These are phyloP conservation scores for Thalassarche chlororhynchos DNA, from an alignment of 2,113 vertebrate species.

Conservation along the genomic window DNA sequence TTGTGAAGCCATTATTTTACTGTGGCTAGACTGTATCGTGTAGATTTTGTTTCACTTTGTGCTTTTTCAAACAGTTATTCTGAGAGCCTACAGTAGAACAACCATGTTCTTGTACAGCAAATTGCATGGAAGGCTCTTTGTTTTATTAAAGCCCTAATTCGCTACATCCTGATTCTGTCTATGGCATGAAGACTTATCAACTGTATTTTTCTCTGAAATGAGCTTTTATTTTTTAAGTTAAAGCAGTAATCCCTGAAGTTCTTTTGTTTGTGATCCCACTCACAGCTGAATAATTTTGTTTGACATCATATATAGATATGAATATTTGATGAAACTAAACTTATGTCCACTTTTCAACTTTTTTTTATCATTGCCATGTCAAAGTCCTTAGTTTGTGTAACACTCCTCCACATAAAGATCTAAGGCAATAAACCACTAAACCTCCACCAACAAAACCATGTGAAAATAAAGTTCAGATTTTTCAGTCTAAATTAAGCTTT, in stretches of 20 bases:
- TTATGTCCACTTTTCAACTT: not conserved
- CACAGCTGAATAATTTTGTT: not conserved
- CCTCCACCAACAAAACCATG: not conserved
- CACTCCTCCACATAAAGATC: not conserved
- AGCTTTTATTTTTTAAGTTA: not conserved
- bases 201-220: not conserved
- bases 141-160: not conserved
- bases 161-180: not conserved
- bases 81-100: not conserved
- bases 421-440: not conserved
- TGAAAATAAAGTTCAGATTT: not conserved
- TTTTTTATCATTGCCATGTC: not conserved
- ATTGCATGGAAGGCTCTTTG: not conserved
- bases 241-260: not conserved
- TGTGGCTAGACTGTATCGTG: not conserved
- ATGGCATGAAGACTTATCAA: not conserved
- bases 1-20: not conserved
- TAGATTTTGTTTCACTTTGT: not conserved
- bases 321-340: not conserved
- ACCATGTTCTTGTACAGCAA: not conserved
- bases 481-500: not conserved
- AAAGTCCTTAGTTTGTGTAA: not conserved
- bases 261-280: not conserved
- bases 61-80: not conserved
- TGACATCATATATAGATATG: not conserved